Evolutionary conservation across 1,140 invertebrate species (phyloP), one percentile per base, ranked within the genome.

Genomic region (Armadillidium nasatum): DNA sequence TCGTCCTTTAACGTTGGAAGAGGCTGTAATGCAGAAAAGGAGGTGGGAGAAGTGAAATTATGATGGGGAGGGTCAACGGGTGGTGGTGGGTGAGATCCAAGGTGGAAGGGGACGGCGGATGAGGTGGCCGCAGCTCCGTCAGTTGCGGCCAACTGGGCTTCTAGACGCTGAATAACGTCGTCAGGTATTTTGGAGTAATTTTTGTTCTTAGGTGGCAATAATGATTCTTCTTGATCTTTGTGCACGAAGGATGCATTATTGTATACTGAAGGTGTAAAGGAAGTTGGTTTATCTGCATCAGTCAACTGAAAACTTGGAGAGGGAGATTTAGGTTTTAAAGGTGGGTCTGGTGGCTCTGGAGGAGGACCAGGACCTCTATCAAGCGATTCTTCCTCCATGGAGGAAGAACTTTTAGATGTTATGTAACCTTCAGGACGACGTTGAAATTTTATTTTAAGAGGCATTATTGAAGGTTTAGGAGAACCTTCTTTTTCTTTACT

Each of bases 1-100:
- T 77, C 78, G 72, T 81, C 79, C 76, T 81, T 78, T 70, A 74
- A 81, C 45, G 79, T 77, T 71, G 74, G 76, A 44, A 78, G 66
- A 43, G 77, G 73, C 50, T 76, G 79, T 43, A 74, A 76, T 71
- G 74, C 50, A 22, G 70, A 33, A 21, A 66, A 74, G 43, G 46
- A 74, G 44, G 73, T 23, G 13, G 21, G 19, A 43, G 19, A 23
- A 21, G 54, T n/a, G 44, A 66, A 21, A 33, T 13, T 50, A 21
- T 11, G 50, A 21, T 11, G 50, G 73, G 73, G 19, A 23, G 60
- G 22, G 44, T 43, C n/a, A 0, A 19, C 10, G 71, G 71, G 71
- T 13, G 10, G 10, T 15, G 2, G n/a, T 1, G 44, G 71, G 44
- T 44, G 71, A 73, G 23, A 46, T 11, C 22, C 13, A 54, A 54